Evolutionary conservation across 2,113 vertebrate species (phyloP), one percentile per base, ranked within the genome.

Genomic region (Anoura caudifer): DNA sequence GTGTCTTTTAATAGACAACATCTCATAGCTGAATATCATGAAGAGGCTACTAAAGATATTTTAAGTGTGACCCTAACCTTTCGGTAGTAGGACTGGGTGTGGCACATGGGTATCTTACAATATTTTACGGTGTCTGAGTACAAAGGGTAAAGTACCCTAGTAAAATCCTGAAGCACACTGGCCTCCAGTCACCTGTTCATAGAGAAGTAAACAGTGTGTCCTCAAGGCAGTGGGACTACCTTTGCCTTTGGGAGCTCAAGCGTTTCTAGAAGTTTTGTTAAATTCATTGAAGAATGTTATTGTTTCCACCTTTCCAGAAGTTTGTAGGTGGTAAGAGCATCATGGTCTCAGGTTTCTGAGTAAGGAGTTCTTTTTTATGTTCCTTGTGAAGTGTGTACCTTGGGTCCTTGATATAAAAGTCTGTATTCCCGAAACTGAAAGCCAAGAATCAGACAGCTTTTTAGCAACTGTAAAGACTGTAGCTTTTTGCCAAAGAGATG

Each of bases 391-490:
- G 4, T 59, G 2, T 65, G 4, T 94, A n/a, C 38, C 33, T 76
- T 72, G 76, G 15, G 20, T 41, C 56, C 45, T 88, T 83, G 19
- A 59, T 79, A 65, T 47, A 77, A 77, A 89, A 72, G 13, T 73
- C 90, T 83, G 33, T 96, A 77, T 72, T 90, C n/a, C 11, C 52
- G 90, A 90, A 15, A 20, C 26, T 90, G 45, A 56, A 90, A 96
- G 87, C 19, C 72, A 20, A 87, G 76, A 93, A 72, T 67, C 7
- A 10, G 45, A 14, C 33, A 93, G 20, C 19, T 63, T 82, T 69
- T 87, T 67, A 83, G 69, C 50, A 38, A 79, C 28, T 50, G 3
- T 65, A 50, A 90, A 81, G 24, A 81, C 22, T 26, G 3, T 47
- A 56, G 63, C 15, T 72, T 95, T 90, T 93, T 41, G 45, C 22